Conservation (phyloP, 2,113 vertebrate genomes). For the Drymodes brunneopygia region DNA sequence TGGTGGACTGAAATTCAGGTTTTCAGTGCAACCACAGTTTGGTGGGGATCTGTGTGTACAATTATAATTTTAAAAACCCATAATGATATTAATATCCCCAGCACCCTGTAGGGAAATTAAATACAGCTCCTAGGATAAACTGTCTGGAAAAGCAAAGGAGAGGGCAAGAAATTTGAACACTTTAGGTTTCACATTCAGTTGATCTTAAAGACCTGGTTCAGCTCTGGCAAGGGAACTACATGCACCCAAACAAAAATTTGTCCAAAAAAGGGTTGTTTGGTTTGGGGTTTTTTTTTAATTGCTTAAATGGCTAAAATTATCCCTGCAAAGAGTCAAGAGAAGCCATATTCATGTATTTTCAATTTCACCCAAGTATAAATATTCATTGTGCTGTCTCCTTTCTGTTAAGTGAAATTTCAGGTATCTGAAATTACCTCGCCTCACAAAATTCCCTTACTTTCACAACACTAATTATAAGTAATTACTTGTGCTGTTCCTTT, state of each 20-base stretch:
- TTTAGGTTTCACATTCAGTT: not conserved
- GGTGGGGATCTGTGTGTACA: not conserved
- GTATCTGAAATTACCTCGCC: conserved; percentile 20
- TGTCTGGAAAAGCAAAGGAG: not conserved
- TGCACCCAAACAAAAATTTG: not conserved
- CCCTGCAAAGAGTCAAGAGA: not conserved
- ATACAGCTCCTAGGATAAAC: not conserved
- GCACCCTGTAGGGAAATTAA: not conserved
- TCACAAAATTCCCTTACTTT: conserved; percentile 53
- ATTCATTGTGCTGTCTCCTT: not conserved
- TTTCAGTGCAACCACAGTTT: not conserved
- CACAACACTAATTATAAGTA: conserved; percentile 61
- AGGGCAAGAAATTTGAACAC: not conserved
- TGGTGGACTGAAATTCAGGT: not conserved
- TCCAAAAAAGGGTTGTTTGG: not conserved
- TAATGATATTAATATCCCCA: not conserved
- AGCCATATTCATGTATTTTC: not conserved
- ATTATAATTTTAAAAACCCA: not conserved
- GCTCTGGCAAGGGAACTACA: not conserved
- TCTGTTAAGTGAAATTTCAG: conserved; percentile 23
- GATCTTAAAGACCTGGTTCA: not conserved
- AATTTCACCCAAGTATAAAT: not conserved
- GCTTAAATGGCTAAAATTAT: not conserved
- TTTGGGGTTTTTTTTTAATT: not conserved
- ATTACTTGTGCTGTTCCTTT: conserved; percentile 61